Evolutionary conservation across 2,797 vertebrate species (phyloP), one percentile per base, ranked within the genome.

Genomic region (Ambastaia sidthimunki): DNA sequence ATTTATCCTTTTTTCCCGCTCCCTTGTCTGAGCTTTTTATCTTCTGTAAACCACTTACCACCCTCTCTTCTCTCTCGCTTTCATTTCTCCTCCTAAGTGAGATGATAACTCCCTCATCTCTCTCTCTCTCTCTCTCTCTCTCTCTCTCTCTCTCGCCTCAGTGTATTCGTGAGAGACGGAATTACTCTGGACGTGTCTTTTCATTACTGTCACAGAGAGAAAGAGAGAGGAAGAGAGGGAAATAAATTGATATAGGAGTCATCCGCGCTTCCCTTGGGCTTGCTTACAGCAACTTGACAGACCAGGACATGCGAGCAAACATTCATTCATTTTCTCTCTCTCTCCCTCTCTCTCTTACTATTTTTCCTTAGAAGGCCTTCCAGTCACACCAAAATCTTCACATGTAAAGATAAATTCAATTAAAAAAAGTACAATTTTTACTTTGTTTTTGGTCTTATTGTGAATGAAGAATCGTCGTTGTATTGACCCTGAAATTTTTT

Each of bases 161-260:
- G 63, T n/a, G 41, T 74, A 34, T 72, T 52, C 63, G 60, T 9
- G 70, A 52, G 52, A 82, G 65, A 78, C 59, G 72, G 82, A 90
- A 85, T 86, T 80, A 84, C 71, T n/a, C 72, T 89, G 87, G 88
- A 90, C 84, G 78, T 78, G 88, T 55, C 85, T 91, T 90, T 90
- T 91, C 89, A 93, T 91, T 91, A 88, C 83, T 80, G 88, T 88
- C 90, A 87, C 84, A 78, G 85, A 87, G 63, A 74, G 66, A 73
- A 72, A 71, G 71, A 74, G 75, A 80, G 75, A 54, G 81, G 78
- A 73, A 67, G 85, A 82, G 86, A 84, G 77, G 85, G 81, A 82
- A 76, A 85, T 85, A 87, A 88, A 90, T 77, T 89, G 89, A 92
- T 89, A 88, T 89, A 89, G 87, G 88, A 87, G 83, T 83, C 80